Conservation (phyloP, 2,797 vertebrate species). For the Alosa sapidissima region DNA sequence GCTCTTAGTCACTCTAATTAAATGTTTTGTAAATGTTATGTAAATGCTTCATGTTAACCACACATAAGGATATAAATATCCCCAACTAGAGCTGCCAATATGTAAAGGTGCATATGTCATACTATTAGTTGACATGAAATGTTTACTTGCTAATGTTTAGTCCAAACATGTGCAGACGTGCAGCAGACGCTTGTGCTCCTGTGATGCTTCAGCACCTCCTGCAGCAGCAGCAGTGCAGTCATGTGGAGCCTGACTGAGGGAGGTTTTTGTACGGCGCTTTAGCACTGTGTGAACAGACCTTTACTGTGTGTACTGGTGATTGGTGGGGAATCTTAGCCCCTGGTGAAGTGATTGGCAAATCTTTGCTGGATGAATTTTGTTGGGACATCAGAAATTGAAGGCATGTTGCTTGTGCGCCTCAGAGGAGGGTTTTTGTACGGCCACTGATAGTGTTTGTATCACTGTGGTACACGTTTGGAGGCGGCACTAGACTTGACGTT, state of each 20-base stretch:
- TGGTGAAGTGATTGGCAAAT: background rate
- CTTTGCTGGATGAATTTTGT: background rate
- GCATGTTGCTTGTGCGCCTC: background rate
- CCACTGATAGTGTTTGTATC: background rate
- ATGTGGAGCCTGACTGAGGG: slow-evolving; percentile 10
- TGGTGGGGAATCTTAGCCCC: background rate
- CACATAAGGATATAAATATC: too few species aligned
- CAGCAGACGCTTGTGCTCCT: too few species aligned
- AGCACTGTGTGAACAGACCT: background rate
- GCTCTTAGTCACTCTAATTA: too few species aligned
- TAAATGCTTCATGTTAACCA: too few species aligned
- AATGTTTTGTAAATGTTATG: too few species aligned
- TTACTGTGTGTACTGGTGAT: background rate
- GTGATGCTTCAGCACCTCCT: background rate
- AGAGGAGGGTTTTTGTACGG: background rate
- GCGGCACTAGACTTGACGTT: slow-evolving; percentile 32
- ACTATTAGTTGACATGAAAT: too few species aligned
- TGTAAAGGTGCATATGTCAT: too few species aligned
- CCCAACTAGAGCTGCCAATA: too few species aligned
- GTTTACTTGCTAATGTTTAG: too few species aligned
- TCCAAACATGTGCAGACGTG: background rate
- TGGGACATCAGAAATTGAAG: background rate
- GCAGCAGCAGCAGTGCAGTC: slow-evolving; percentile 11
- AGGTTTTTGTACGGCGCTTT: slow-evolving; percentile 2
- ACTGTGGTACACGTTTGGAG: slow-evolving; percentile 6